Conservation (phyloP, 2,113 vertebrate genomes). For the Menidia beryllina region DNA sequence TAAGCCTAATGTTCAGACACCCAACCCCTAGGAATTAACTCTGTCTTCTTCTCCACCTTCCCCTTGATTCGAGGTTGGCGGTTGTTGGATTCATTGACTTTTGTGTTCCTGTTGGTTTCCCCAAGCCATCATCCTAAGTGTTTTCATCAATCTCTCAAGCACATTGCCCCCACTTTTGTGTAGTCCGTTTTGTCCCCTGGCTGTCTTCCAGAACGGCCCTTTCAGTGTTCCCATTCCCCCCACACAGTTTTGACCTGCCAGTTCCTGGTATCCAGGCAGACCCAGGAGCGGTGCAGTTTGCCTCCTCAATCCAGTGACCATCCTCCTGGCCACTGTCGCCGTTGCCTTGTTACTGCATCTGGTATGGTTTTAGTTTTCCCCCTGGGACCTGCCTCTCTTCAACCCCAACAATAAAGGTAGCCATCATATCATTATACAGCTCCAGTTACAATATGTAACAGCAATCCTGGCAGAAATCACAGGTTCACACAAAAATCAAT, state of each 20-base stretch:
- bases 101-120: constrained; percentile 41
- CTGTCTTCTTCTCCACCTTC: constrained; percentile 7
- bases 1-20: constrained; percentile 1
- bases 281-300: constrained; percentile 36
- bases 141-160: constrained; percentile 30
- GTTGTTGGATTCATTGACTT: constrained; percentile 39
- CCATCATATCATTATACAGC: constrained; percentile 8
- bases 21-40: constrained; percentile 7
- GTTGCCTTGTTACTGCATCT: constrained; percentile 38
- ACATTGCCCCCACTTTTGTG: constrained; percentile 40
- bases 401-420: constrained; percentile 10
- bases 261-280: constrained; percentile 40
- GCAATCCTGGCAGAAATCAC: constrained; percentile 5
- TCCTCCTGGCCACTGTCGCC: constrained; percentile 46
- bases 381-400: constrained; percentile 9
- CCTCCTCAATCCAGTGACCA: constrained; percentile 54
- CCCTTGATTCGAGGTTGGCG: constrained; percentile 18
- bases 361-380: constrained; percentile 28
- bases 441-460: constrained; percentile 6
- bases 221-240: constrained; percentile 28
- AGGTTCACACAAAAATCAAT: background rate
- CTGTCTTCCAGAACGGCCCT: constrained; percentile 36
- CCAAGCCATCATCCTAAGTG: constrained; percentile 53
- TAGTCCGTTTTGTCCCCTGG: constrained; percentile 38
- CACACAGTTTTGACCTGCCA: constrained; percentile 36